A percentile compares a stretch with the other conserved stretches of the same genome.
phyloP scores from a whole-genome alignment of 2,888 invertebrate species.

The Gryllus longicercus region DNA sequence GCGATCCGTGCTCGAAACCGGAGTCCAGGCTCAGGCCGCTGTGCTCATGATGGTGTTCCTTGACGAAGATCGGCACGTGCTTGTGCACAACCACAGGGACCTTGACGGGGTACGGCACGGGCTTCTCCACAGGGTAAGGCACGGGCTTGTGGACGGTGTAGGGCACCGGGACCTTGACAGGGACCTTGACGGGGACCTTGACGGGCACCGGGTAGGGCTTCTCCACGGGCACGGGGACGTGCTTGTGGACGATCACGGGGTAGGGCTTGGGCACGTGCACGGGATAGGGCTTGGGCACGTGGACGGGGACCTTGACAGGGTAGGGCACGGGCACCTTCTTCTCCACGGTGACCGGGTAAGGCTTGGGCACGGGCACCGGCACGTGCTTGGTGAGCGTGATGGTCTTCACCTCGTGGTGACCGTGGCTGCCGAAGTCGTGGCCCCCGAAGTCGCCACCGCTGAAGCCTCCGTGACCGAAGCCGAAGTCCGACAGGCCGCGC shows the following conservation, averaged over 20 bases:
- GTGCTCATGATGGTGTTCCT: neutral
- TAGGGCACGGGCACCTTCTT: constrained; percentile 33
- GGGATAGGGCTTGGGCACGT: constrained; percentile 58
- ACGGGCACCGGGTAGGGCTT: constrained; percentile 53
- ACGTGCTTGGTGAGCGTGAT: constrained; percentile 46
- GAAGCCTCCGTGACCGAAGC: neutral
- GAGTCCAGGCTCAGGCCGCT: neutral
- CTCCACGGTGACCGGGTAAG: constrained; percentile 49
- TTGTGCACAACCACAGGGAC: neutral
- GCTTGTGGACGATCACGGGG: constrained; percentile 43
- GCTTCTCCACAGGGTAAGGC: constrained; percentile 21
- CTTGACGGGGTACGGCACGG: constrained; percentile 18
- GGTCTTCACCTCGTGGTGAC: constrained; percentile 27
- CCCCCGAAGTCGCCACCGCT: neutral
- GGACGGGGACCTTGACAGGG: constrained; percentile 39
- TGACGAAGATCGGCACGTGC: neutral
- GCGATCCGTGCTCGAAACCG: too few relatives aligned
- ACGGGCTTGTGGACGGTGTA: constrained; percentile 53
- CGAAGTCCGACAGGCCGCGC: neutral
- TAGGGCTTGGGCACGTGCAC: constrained; percentile 57
- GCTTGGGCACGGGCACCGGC: constrained; percentile 48
- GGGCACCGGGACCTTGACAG: constrained; percentile 44
- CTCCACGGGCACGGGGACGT: constrained; percentile 44
- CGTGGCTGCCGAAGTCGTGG: constrained; percentile 18
- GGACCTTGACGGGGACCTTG: constrained; percentile 48